phyloP scores from a whole-genome alignment of 2,797 vertebrate species.

The Coendou prehensilis region DNA sequence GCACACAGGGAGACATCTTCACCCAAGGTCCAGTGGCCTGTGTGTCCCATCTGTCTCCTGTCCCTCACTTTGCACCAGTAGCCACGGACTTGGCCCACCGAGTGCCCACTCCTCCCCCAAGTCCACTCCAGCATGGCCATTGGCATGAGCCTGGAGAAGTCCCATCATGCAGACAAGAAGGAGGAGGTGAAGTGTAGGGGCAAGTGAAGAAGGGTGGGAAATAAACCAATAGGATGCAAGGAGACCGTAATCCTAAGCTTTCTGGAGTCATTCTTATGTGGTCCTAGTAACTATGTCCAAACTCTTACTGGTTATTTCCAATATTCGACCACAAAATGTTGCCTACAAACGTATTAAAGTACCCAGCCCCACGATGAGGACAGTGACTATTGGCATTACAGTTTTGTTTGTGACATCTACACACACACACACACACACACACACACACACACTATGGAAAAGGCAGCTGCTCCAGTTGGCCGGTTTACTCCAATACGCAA shows the following conservation, averaged over 20 bases:
- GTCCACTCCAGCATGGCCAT: rapidly evolving
- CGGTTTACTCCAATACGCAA: neutral
- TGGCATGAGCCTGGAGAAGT: neutral
- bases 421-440: neutral
- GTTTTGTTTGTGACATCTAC: neutral
- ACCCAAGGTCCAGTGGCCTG: neutral
- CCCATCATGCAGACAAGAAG: neutral
- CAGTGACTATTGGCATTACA: neutral
- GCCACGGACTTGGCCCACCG: neutral
- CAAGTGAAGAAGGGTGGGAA: neutral
- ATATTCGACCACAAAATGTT: neutral
- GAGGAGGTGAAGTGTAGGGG: rapidly evolving
- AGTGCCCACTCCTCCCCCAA: neutral
- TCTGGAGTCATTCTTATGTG: rapidly evolving
- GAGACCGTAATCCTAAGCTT: neutral
- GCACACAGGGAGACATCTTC: neutral
- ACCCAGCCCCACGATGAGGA: neutral
- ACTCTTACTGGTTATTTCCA: neutral
- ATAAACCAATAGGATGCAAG: too few species aligned
- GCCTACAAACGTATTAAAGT: neutral
- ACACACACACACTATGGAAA: neutral
- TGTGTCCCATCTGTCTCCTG: rapidly evolving
- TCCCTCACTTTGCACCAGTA: neutral
- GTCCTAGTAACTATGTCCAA: neutral
- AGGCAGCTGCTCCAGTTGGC: neutral